These are phyloP conservation scores for Frieseomelitta varia DNA, from an alignment of 1,140 invertebrate species.

Conservation along the genomic window DNA sequence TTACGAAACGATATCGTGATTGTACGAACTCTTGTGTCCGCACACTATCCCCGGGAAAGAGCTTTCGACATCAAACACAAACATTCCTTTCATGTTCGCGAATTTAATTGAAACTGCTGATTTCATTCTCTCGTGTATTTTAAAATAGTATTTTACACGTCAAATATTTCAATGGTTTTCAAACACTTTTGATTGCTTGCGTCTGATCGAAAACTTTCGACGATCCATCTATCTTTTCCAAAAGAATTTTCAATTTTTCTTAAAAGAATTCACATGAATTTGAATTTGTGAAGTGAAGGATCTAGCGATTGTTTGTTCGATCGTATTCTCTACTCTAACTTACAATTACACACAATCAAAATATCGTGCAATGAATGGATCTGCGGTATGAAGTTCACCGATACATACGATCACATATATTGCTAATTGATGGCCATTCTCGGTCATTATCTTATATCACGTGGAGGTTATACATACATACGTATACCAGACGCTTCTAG, in stretches of 20 bases:
- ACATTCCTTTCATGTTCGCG: too few relatives aligned
- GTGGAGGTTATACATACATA: conserved; percentile 34
- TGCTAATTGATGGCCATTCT: not conserved
- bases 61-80: too few relatives aligned
- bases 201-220: too few relatives aligned
- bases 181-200: too few relatives aligned
- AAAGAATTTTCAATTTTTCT: not conserved
- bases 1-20: not conserved
- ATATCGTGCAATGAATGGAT: not conserved
- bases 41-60: too few relatives aligned
- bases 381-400: too few relatives aligned
- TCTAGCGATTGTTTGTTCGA: not conserved
- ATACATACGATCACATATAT: not conserved
- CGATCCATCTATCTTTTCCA: not conserved
- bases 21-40: not conserved
- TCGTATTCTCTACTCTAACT: not conserved
- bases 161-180: too few relatives aligned
- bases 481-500: not conserved
- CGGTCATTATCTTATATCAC: conserved; percentile 47
- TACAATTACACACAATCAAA: not conserved
- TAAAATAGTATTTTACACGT: too few relatives aligned
- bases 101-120: too few relatives aligned
- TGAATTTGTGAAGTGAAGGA: not conserved
- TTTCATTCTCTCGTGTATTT: too few relatives aligned
- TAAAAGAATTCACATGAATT: not conserved